Evolutionary conservation across 2,113 vertebrate species (phyloP).

Genomic region (Hucho hucho): DNA sequence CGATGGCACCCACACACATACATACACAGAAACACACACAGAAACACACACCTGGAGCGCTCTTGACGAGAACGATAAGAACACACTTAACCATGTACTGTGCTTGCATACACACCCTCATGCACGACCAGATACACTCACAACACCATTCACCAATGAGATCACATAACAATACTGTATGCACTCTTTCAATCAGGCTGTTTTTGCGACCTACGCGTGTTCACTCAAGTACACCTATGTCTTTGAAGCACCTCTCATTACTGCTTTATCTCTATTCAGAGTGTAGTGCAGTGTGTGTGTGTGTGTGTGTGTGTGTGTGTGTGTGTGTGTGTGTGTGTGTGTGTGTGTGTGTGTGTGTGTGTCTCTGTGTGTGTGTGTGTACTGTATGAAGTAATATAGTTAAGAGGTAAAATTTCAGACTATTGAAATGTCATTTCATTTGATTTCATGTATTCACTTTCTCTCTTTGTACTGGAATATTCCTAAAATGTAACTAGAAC

Average conservation of each 20-base stretch:
- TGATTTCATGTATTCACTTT: conserved; percentile 5
- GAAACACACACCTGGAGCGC: conserved; percentile 2
- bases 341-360: too few relatives aligned
- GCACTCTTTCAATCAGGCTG: conserved; percentile 20
- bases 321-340: too few relatives aligned
- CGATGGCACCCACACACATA: neutral
- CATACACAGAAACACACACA: conserved; percentile 24
- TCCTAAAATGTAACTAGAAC: too few relatives aligned
- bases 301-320: too few relatives aligned
- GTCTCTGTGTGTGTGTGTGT: too few relatives aligned
- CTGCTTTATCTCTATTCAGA: conserved; percentile 44
- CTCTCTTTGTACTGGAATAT: too few relatives aligned
- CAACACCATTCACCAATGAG: neutral
- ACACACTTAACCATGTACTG: conserved; percentile 6
- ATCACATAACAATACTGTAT: conserved; percentile 6
- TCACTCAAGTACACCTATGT: conserved; percentile 47
- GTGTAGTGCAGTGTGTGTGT: neutral
- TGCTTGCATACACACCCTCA: neutral
- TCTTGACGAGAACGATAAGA: conserved; percentile 8
- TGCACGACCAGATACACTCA: conserved; percentile 7
- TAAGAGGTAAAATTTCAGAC: conserved; percentile 4
- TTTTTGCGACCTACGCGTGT: conserved; percentile 33
- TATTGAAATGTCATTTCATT: conserved; percentile 7
- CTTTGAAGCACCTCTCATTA: conserved; percentile 38
- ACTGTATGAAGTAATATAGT: conserved; percentile 10